Percentiles rank a stretch among this genome's conserved stretches.
Conservation (phyloP, 2,888 invertebrate genomes). For the Nemotelus pantherinus region DNA sequence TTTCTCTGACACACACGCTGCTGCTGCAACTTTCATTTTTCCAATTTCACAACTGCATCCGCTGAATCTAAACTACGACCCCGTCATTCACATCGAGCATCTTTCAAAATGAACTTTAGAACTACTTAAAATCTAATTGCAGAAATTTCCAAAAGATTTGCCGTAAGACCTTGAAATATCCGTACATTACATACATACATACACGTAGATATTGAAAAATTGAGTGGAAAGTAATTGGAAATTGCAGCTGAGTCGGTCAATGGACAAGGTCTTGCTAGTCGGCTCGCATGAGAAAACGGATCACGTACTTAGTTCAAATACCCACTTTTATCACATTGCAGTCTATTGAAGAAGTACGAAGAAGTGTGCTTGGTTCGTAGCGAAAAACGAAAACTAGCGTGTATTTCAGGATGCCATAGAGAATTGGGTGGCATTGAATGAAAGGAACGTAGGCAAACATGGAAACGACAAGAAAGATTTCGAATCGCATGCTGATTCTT, state of each 20-base stretch:
- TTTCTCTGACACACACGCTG: no score
- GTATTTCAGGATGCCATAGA: no score
- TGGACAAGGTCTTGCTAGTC: constrained; percentile 11
- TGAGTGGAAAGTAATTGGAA: constrained; percentile 27
- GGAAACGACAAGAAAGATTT: constrained; percentile 13
- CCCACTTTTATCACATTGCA: constrained; percentile 21
- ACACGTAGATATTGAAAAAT: constrained; percentile 7
- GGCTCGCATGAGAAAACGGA: constrained; percentile 2
- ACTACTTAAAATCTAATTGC: constrained; percentile 14
- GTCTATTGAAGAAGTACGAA: constrained; percentile 3
- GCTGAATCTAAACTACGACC: no score
- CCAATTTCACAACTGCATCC: no score
- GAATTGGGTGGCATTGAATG: not conserved
- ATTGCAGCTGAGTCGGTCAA: constrained; percentile 37
- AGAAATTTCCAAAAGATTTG: not conserved
- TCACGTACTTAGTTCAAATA: constrained; percentile 30
- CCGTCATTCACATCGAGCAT: no score
- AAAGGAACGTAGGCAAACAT: constrained; percentile 16
- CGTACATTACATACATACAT: not conserved
- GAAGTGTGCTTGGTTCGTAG: no score
- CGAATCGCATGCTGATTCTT: constrained; percentile 38
- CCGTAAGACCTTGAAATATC: constrained; percentile 27
- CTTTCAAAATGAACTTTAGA: no score
- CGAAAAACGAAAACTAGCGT: no score
- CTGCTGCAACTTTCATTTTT: no score